Evolutionary conservation across 2,113 vertebrate species (phyloP).

Genomic region (Sebastes fasciatus): DNA sequence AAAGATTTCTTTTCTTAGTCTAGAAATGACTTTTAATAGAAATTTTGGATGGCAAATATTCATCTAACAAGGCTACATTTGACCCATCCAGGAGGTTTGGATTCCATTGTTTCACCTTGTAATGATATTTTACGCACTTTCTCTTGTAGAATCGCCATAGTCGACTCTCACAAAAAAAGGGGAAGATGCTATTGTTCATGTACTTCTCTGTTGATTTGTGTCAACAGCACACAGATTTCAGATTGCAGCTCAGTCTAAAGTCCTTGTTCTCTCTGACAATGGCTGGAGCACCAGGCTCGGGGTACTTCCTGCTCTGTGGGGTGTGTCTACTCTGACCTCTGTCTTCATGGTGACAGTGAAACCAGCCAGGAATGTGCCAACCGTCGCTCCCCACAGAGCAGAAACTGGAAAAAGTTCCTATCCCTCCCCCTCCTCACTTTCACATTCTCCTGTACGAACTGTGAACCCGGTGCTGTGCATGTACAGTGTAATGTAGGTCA

Average conservation of each 20-base stretch:
- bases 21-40: constrained; percentile 30
- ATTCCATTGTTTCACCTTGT: neutral
- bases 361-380: constrained; percentile 47
- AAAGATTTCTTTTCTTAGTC: constrained; percentile 8
- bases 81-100: neutral
- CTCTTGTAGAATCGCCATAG: neutral
- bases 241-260: constrained; percentile 14
- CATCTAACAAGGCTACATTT: neutral
- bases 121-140: neutral
- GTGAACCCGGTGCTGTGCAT: neutral
- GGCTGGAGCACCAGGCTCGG: neutral
- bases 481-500: constrained; percentile 24
- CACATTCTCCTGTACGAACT: neutral
- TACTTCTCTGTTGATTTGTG: constrained; percentile 38
- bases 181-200: constrained; percentile 56
- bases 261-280: constrained; percentile 7
- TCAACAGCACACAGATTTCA: constrained; percentile 30
- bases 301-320: constrained; percentile 29
- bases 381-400: constrained; percentile 4
- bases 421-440: neutral
- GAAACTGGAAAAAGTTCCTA: constrained; percentile 41
- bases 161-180: constrained; percentile 29
- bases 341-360: constrained; percentile 34
- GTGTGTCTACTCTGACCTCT: constrained; percentile 45
- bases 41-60: constrained; percentile 3